Conservation (phyloP, 2,113 vertebrate genomes). For the Gambusia affinis region DNA sequence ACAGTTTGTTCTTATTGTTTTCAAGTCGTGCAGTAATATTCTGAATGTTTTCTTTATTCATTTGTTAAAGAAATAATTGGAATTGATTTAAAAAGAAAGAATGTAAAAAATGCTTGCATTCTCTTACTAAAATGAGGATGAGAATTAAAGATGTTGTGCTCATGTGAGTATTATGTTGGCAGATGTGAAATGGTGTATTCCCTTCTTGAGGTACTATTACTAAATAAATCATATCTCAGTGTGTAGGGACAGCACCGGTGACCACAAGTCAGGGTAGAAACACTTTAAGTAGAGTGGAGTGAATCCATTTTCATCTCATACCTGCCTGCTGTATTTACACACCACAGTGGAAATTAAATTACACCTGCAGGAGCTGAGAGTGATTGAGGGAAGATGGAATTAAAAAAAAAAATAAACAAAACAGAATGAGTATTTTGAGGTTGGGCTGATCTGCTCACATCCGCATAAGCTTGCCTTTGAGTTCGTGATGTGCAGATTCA, state of each 20-base stretch:
- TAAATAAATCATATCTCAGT: background rate
- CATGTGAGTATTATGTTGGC: too few relatives aligned
- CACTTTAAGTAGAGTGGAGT: background rate
- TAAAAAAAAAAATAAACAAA: background rate
- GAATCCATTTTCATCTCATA: slow-evolving; percentile 11
- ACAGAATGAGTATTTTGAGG: slow-evolving; percentile 35
- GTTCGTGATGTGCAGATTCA: background rate
- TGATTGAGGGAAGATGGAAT: slow-evolving; percentile 29
- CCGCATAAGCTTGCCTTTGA: slow-evolving; percentile 21
- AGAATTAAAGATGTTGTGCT: too few relatives aligned
- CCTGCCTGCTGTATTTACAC: slow-evolving; percentile 47
- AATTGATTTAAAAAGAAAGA: too few relatives aligned
- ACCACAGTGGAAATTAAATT: slow-evolving; percentile 54
- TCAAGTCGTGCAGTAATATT: too few relatives aligned
- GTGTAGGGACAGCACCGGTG: too few relatives aligned
- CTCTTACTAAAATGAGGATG: background rate
- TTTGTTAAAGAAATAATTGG: too few relatives aligned
- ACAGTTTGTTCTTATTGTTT: too few relatives aligned
- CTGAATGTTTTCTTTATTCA: too few relatives aligned
- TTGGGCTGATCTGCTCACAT: slow-evolving; percentile 1
- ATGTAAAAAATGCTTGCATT: background rate
- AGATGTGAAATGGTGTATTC: background rate
- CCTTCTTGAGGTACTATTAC: background rate
- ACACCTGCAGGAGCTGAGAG: slow-evolving; percentile 16
- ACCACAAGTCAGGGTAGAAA: background rate